phyloP scores from a whole-genome alignment of 2,888 invertebrate genomes.

The Agrypnus murinus region DNA sequence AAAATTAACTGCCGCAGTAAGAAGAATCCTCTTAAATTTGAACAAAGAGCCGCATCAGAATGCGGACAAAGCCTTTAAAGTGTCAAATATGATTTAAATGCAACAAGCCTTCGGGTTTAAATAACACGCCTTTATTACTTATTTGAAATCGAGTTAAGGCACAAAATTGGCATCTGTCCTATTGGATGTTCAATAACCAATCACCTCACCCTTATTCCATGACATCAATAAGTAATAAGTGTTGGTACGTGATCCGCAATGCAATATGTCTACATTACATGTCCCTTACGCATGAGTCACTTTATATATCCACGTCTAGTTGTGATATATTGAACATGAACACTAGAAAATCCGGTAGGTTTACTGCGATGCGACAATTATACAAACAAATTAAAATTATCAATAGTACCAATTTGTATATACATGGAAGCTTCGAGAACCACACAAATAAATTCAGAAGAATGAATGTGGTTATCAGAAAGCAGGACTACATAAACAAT shows the following conservation, averaged over 20 bases:
- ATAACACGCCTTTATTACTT: slow-evolving; percentile 63
- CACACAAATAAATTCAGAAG: too few relatives aligned
- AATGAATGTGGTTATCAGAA: neutral
- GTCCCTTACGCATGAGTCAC: slow-evolving; percentile 67
- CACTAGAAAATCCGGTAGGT: slow-evolving; percentile 16
- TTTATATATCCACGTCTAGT: slow-evolving; percentile 64
- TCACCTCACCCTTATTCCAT: slow-evolving; percentile 60
- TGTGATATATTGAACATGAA: slow-evolving; percentile 49
- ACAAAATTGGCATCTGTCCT: slow-evolving; percentile 66
- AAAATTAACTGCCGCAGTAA: slow-evolving; percentile 55
- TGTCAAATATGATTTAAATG: slow-evolving; percentile 67
- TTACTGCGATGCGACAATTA: slow-evolving; percentile 18
- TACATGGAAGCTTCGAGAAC: too few relatives aligned
- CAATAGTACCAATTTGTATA: too few relatives aligned
- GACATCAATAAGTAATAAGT: slow-evolving; percentile 66
- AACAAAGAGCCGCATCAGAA: slow-evolving; percentile 60
- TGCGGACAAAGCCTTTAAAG: slow-evolving; percentile 60
- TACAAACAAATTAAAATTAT: too few relatives aligned
- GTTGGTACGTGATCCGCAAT: slow-evolving; percentile 53
- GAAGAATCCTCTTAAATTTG: slow-evolving; percentile 63
- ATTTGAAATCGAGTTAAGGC: slow-evolving; percentile 61
- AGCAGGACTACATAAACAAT: neutral
- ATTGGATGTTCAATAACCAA: slow-evolving; percentile 66
- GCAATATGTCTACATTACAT: slow-evolving; percentile 56
- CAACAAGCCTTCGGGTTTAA: slow-evolving; percentile 58